Base-by-base conservation (phyloP, 2,797 vertebrate genomes). In the Lates japonicus region DNA sequence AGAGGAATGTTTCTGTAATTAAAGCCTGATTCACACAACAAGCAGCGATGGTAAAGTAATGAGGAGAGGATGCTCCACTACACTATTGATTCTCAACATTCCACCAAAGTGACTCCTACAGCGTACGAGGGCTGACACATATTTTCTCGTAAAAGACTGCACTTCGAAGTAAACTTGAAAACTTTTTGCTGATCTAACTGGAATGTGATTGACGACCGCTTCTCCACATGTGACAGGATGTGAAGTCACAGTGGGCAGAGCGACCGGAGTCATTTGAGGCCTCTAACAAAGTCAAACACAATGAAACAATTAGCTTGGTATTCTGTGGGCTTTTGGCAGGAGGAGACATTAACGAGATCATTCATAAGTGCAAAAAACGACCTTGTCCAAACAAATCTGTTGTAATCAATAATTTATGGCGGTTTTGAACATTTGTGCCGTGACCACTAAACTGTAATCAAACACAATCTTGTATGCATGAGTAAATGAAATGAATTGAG, bases 251-350 rank as follows among this genome's bases (percentile, higher is more conserved):
- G 31, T 41, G 81, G 76, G 87, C 87, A 85, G 25, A 52, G 73
- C 1, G 75, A 88, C 87, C 88, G 60, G 70, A 91, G 88, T 87
- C 87, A 83, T 85, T 69, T 84, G 69, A 88, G 86, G 87, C 73
- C 84, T 84, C 74, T 60, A 66, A 77, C 65, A 76, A 79, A 90
- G 76, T 69, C 64, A n/a, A 84, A 88, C 89, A 94, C 77, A 83
- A 78, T 88, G 91, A 93, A 94, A 90, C 90, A 88, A 92, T 93
- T 89, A 89, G 61, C 69, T 62, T 78, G 76, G 81, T 86, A 90
- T 90, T 87, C 61, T 86, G 72, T 75, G 61, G 72, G 80, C 61
- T 80, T 85, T 92, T 81, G 74, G 78, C 80, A 70, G 37, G 11
- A 37, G 67, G 54, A 66, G 42, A 80, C 31, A 64, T 75, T 84